phyloP scores from a whole-genome alignment of 2,113 vertebrate species.

The Sclerurus mexicanus region DNA sequence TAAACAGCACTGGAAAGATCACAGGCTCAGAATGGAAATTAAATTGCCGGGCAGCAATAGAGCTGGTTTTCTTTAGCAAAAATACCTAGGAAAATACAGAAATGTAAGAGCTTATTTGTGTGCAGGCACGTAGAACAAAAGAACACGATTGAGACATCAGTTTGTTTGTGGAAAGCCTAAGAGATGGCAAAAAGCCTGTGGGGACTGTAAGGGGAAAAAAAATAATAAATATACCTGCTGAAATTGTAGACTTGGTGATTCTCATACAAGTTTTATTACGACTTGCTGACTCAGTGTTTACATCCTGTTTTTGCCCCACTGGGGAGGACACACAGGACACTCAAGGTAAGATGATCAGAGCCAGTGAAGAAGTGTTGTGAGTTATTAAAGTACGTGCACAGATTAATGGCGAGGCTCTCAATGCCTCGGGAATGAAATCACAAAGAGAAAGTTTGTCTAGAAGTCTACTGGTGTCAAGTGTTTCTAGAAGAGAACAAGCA shows the following conservation, averaged over 20 bases:
- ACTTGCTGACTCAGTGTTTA: neutral
- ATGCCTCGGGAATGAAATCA: neutral
- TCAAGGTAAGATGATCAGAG: neutral
- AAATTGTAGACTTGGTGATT: neutral
- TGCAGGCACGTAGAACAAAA: neutral
- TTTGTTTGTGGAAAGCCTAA: neutral
- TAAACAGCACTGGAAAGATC: slow-evolving; percentile 15
- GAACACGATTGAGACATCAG: neutral
- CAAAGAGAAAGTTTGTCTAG: neutral
- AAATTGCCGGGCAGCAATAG: neutral
- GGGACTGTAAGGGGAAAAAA: neutral
- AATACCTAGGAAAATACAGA: neutral
- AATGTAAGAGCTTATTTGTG: neutral
- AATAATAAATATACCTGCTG: neutral
- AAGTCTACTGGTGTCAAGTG: neutral
- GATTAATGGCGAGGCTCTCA: fast-evolving
- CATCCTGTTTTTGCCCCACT: neutral
- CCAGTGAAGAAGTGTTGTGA: neutral
- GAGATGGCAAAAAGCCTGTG: slow-evolving; percentile 16
- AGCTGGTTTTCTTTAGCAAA: neutral
- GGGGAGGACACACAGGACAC: neutral
- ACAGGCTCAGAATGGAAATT: neutral
- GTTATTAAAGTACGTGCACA: neutral
- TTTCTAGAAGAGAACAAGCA: neutral
- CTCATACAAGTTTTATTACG: neutral